Evolutionary conservation across 1,140 invertebrate genomes (phyloP), one percentile per base, ranked within the genome.

Genomic region (Achroia grisella): DNA sequence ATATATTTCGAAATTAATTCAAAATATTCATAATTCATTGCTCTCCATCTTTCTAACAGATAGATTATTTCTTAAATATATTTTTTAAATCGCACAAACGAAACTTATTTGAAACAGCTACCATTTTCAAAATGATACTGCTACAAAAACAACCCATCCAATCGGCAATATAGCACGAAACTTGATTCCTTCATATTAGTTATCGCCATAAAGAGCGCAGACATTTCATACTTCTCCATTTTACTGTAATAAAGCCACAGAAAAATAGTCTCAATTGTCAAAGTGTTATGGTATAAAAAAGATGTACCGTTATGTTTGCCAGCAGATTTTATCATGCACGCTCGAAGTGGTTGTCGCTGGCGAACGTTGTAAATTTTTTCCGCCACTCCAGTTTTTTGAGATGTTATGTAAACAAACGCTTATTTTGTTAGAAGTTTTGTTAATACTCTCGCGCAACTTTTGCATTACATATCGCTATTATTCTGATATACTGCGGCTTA

Each of bases 121-220:
- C 5, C 14, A 37, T 37, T 37, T 15, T 15, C 8, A 12, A 37
- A 37, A 37, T 10, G 35, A 37, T 13, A 14, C 8, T 15, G 35
- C 8, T 11, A 17, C 39, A 49, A 43, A 44, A 52, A 55, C 50
- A 50, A 45, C 32, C 44, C 42, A 57, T 52, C 36, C 27, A 55
- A 52, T 52, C 50, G 44, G 28, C 48, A 35, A 42, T 55, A 53
- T 54, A 58, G 41, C 49, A 48, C 44, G 45, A 39, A 60, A 52
- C 56, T 60, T 50, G 52, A 55, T 64, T 56, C 58, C 52, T 57
- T 59, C 53, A 46, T 66, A 66, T 62, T 60, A 66, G 59, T 66
- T 62, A 59, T 56, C 48, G 41, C 52, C 54, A 61, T 66, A 62
- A 62, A 57, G 44, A 46, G 45, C 45, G 55, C 42, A 32, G 44